Percentiles rank a stretch among this genome's conserved stretches.
Conservation (phyloP, 2,113 vertebrate species). For the Labeo catla region DNA sequence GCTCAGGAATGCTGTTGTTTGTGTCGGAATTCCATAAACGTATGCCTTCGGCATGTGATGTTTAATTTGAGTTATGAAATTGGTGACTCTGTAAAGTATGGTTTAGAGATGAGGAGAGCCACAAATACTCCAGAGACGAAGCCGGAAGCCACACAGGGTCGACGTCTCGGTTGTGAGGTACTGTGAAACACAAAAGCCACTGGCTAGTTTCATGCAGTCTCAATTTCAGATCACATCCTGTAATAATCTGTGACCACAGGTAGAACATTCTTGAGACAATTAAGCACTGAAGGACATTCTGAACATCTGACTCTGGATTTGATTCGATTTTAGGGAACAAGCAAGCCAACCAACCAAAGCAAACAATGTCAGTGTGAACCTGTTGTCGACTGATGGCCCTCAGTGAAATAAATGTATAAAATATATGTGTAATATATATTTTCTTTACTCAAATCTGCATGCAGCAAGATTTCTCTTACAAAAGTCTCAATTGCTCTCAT, state of each 20-base stretch:
- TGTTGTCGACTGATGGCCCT: not conserved
- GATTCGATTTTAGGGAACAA: constrained; percentile 18
- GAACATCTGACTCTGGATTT: not conserved
- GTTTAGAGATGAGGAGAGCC: constrained; percentile 48
- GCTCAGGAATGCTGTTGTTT: constrained; percentile 45
- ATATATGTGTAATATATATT: not conserved
- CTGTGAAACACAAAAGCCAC: constrained; percentile 24
- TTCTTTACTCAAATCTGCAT: not conserved
- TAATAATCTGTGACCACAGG: not conserved
- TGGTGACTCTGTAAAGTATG: constrained; percentile 46
- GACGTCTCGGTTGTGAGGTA: constrained; percentile 33
- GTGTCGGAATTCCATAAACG: constrained; percentile 39
- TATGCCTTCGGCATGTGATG: constrained; percentile 37
- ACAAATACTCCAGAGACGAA: constrained; percentile 42
- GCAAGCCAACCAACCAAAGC: not conserved
- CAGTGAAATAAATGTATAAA: not conserved
- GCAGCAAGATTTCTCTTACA: not conserved
- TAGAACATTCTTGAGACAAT: not conserved
- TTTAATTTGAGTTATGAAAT: constrained; percentile 56
- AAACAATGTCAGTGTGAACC: not conserved
- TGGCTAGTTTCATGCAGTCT: constrained; percentile 10
- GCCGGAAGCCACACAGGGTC: constrained; percentile 25
- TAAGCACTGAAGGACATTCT: not conserved
- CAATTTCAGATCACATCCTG: constrained; percentile 32
- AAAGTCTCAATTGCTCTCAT: constrained; percentile 12